Percentiles rank a stretch among this genome's conserved stretches.
Conservation (phyloP, 2,888 invertebrate species). For the Dromius quadrimaculatus region DNA sequence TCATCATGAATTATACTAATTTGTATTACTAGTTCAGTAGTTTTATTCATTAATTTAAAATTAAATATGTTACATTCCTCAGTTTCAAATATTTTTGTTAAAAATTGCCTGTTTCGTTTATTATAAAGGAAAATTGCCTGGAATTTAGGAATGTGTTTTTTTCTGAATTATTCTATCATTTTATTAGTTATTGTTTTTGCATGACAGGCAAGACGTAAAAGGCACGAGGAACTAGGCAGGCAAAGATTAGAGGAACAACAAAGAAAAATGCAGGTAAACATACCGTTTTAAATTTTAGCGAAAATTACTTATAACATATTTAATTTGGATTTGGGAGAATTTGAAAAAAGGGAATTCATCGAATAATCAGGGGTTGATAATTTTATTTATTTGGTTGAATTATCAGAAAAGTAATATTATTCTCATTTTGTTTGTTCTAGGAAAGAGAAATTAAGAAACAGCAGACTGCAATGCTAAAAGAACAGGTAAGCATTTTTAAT, state of each 20-base stretch:
- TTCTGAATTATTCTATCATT: conserved; percentile 42
- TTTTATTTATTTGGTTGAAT: too few species aligned
- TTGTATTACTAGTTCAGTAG: conserved; percentile 7
- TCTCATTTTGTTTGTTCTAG: conserved; percentile 69
- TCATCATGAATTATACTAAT: conserved; percentile 24
- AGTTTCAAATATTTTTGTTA: background rate
- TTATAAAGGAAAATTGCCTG: too few species aligned
- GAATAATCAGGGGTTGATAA: too few species aligned
- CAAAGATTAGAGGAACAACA: conserved; percentile 86
- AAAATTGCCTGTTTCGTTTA: background rate
- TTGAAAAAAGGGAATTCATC: too few species aligned
- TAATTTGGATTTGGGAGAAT: too few species aligned
- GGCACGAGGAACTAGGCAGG: conserved; percentile 87
- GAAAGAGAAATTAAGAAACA: conserved; percentile 92
- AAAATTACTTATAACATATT: too few species aligned
- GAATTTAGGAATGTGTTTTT: conserved; percentile 40
- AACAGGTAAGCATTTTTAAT: conserved; percentile 94
- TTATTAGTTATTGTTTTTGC: conserved; percentile 64
- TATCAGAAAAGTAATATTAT: conserved; percentile 17
- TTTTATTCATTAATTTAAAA: conserved; percentile 6
- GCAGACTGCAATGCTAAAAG: conserved; percentile 88
- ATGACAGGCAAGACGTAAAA: conserved; percentile 85
- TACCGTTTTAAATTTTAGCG: too few species aligned
- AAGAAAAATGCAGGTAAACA: conserved; percentile 84
- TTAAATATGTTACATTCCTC: background rate